Evolutionary conservation across 2,888 invertebrate species (phyloP).

Genomic region (Eristalinus aeneus): DNA sequence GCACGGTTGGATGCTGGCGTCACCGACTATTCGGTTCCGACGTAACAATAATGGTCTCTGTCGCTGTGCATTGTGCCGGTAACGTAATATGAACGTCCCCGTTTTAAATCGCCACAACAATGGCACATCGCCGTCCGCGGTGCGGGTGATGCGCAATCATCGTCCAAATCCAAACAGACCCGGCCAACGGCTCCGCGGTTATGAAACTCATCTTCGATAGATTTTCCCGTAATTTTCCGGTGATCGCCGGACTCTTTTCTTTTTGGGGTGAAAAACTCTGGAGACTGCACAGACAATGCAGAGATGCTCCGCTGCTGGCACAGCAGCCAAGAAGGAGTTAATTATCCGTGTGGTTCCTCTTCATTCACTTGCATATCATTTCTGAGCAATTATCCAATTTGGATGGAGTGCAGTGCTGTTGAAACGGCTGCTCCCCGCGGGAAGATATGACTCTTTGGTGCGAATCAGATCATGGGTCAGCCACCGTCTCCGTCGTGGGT

Average conservation of each 20-base stretch:
- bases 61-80: slow-evolving; percentile 31
- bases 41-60: slow-evolving; percentile 43
- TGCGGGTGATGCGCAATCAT: slow-evolving; percentile 53
- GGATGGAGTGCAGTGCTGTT: slow-evolving; percentile 28
- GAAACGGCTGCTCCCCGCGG: slow-evolving; percentile 28
- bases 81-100: slow-evolving; percentile 64
- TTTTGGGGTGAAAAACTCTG: slow-evolving; percentile 14
- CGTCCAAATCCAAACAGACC: slow-evolving; percentile 58
- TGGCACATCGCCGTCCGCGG: slow-evolving; percentile 28
- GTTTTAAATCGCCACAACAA: slow-evolving; percentile 60
- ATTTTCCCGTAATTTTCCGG: slow-evolving; percentile 44
- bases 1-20: neutral
- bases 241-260: slow-evolving; percentile 6
- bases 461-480: slow-evolving; percentile 67
- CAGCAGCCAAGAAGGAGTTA: slow-evolving; percentile 51
- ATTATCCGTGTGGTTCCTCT: slow-evolving; percentile 55
- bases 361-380: slow-evolving; percentile 62
- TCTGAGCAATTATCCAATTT: slow-evolving; percentile 67
- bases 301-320: neutral
- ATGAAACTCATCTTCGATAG: slow-evolving; percentile 63
- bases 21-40: slow-evolving; percentile 11
- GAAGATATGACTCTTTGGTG: slow-evolving; percentile 55
- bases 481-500: slow-evolving; percentile 24
- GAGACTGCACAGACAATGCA: slow-evolving; percentile 1
- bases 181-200: slow-evolving; percentile 23